phyloP scores from a whole-genome alignment of 2,113 vertebrate species.

The Eurystomus gularis region DNA sequence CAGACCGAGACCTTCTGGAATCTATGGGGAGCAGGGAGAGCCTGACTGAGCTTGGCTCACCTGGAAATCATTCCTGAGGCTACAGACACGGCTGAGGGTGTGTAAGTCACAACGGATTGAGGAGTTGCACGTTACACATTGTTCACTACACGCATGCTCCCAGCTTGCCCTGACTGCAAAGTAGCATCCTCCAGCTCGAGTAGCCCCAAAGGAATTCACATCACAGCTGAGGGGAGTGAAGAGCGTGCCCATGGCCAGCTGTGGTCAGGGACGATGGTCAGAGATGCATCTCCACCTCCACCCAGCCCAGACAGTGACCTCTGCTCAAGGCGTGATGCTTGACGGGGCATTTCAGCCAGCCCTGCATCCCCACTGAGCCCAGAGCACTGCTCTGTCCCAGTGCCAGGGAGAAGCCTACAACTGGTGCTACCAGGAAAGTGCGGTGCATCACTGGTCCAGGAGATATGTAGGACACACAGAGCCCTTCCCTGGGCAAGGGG shows the following conservation, averaged over 20 bases:
- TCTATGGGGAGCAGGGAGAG: neutral
- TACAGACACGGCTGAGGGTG: rapidly evolving
- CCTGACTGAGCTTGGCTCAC: neutral
- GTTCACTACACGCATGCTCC: too few relatives aligned
- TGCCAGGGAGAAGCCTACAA: neutral
- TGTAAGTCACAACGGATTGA: neutral
- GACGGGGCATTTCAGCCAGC: neutral
- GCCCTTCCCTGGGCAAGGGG: neutral
- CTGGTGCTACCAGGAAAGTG: too few relatives aligned
- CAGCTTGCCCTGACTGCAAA: neutral
- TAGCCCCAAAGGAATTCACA: neutral
- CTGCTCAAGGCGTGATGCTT: neutral
- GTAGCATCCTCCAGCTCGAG: neutral
- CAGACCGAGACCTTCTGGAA: neutral
- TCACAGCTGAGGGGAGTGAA: neutral
- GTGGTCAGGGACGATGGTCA: neutral
- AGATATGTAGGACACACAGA: too few relatives aligned
- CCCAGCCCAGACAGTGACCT: neutral
- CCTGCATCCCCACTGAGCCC: neutral
- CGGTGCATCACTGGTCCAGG: rapidly evolving
- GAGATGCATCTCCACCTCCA: neutral
- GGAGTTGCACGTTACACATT: neutral
- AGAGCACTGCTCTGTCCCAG: neutral
- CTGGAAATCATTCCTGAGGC: neutral
- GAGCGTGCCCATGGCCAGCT: neutral